These are phyloP conservation scores for Macropus fuliginosus DNA, from an alignment of 2,797 vertebrate genomes.

Conservation along the genomic window DNA sequence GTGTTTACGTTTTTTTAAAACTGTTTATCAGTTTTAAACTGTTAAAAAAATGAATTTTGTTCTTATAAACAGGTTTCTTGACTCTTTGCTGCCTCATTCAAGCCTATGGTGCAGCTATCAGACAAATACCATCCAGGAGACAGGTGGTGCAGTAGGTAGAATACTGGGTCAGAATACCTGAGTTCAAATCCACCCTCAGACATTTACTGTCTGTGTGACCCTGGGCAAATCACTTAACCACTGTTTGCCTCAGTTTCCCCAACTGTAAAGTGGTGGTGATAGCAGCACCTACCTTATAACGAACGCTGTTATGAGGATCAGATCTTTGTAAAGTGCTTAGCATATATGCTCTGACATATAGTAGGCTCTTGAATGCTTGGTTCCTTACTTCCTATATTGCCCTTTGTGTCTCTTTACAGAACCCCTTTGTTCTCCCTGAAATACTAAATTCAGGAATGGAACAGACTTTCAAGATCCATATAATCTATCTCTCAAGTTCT, in stretches of 20 bases:
- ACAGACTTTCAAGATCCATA: background rate
- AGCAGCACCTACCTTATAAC: no score
- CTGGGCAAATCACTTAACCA: background rate
- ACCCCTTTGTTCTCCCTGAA: background rate
- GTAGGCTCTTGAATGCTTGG: background rate
- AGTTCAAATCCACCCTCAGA: background rate
- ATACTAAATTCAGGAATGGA: background rate
- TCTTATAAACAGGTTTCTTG: no score
- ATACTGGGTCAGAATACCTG: background rate
- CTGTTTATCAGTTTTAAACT: no score
- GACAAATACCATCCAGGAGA: background rate
- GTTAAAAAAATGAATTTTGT: no score
- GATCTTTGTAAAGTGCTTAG: background rate
- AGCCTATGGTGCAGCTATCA: background rate
- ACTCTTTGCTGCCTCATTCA: background rate
- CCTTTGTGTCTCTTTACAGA: background rate
- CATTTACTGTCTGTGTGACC: background rate
- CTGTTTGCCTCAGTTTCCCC: background rate
- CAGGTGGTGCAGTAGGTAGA: background rate
- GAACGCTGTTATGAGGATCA: background rate
- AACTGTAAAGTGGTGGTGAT: background rate
- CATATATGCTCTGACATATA: background rate
- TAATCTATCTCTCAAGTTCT: background rate
- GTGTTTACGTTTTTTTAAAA: no score
- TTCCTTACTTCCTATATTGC: background rate